These are phyloP conservation scores for Aphidius ervi DNA, from an alignment of 1,140 invertebrate species.

Conservation along the genomic window DNA sequence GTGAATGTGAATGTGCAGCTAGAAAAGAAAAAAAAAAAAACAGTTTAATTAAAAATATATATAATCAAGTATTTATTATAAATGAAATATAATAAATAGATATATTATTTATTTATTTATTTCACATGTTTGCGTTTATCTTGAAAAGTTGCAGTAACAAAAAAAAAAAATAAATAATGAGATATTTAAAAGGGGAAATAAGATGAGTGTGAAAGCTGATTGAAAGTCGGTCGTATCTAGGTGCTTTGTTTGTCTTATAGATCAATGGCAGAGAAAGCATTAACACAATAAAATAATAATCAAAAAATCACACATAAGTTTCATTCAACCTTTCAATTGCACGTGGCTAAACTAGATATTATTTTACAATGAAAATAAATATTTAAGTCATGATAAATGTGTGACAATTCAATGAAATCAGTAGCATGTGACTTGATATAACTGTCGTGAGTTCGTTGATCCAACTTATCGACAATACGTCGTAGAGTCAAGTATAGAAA, in stretches of 20 bases:
- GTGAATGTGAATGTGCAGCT: slow-evolving; percentile 45
- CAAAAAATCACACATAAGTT: no score
- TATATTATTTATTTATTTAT: not conserved
- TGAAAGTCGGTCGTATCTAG: slow-evolving; percentile 41
- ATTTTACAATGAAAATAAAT: no score
- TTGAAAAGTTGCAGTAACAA: not conserved
- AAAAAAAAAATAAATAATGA: not conserved
- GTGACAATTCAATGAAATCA: no score
- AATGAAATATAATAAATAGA: not conserved
- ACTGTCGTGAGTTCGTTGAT: no score
- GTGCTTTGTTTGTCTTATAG: slow-evolving; percentile 28
- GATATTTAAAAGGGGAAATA: slow-evolving; percentile 1
- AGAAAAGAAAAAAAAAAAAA: slow-evolving; percentile 28
- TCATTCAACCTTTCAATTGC: not conserved
- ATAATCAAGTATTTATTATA: not conserved
- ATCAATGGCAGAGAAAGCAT: slow-evolving; percentile 39
- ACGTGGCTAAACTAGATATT: not conserved
- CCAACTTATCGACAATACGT: no score
- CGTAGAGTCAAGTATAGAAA: no score
- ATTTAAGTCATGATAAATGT: no score
- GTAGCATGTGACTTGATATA: no score
- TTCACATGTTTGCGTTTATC: not conserved
- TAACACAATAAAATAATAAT: slow-evolving; percentile 2
- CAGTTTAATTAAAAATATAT: not conserved
- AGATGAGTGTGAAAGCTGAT: slow-evolving; percentile 34